Conservation (phyloP, 2,888 invertebrate species). For the Caenorhabditis parvicauda region DNA sequence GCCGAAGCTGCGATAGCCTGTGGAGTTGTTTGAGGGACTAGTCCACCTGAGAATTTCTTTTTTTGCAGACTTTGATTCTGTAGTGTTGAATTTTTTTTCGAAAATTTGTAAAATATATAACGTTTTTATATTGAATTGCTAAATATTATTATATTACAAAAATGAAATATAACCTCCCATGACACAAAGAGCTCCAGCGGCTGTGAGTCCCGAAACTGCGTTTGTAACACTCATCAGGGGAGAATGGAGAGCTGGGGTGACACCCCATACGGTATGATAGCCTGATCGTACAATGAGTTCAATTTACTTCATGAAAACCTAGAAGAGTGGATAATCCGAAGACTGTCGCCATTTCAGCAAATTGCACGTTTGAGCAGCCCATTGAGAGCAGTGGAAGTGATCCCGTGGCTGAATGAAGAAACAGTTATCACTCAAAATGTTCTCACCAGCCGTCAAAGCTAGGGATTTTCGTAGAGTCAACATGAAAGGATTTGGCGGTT, state of each 20-base stretch:
- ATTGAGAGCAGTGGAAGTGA: constrained; percentile 73
- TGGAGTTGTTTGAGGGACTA: constrained; percentile 69
- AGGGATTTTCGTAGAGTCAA: constrained; percentile 73
- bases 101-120: too few species aligned
- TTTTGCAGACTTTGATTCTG: not conserved
- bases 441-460: constrained; percentile 72
- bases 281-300: constrained; percentile 62
- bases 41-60: constrained; percentile 22
- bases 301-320: constrained; percentile 60
- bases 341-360: constrained; percentile 83
- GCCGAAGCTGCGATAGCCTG: constrained; percentile 79
- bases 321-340: constrained; percentile 80
- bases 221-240: constrained; percentile 90
- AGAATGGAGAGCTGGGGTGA: constrained; percentile 84
- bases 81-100: not conserved
- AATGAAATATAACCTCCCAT: constrained; percentile 72
- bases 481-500: constrained; percentile 71
- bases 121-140: not conserved
- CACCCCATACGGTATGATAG: constrained; percentile 89
- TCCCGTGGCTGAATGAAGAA: constrained; percentile 68
- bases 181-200: constrained; percentile 82
- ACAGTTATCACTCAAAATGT: not conserved
- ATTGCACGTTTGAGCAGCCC: constrained; percentile 79
- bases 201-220: constrained; percentile 83
- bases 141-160: constrained; percentile 63